Conservation (phyloP, 2,113 vertebrate species). For the Rana temporaria region DNA sequence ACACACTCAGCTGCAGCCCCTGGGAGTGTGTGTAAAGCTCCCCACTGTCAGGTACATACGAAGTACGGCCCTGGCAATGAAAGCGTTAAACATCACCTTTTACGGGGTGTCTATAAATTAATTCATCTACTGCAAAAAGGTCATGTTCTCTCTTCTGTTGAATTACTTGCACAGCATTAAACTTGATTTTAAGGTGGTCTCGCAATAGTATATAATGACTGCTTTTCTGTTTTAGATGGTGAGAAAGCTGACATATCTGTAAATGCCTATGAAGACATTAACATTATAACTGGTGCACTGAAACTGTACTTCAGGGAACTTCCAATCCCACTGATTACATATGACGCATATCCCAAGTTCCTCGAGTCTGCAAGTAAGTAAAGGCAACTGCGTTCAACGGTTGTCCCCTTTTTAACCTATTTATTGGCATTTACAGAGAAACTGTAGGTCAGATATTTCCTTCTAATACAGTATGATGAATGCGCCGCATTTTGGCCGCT, state of each 20-base stretch:
- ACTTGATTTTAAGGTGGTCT: not conserved
- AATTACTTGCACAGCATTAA: not conserved
- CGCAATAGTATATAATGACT: not conserved
- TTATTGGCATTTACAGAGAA: no score
- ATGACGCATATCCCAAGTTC: slow-evolving; percentile 96
- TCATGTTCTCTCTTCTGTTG: no score
- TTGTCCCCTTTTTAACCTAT: not conserved
- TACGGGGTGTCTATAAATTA: no score
- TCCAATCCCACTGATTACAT: slow-evolving; percentile 96
- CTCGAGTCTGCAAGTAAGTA: slow-evolving; percentile 95
- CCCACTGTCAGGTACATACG: no score
- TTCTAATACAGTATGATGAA: no score
- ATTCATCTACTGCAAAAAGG: no score
- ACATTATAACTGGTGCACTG: slow-evolving; percentile 97
- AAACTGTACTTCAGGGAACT: slow-evolving; percentile 99
- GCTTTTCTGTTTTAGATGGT: slow-evolving; percentile 81
- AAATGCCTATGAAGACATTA: slow-evolving; percentile 97
- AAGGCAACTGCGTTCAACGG: not conserved
- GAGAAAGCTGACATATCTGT: slow-evolving; percentile 98
- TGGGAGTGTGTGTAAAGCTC: no score
- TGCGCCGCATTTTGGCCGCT: no score
- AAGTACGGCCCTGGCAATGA: no score
- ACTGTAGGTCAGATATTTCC: no score
- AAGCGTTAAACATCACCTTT: no score
- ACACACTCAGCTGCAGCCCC: no score